Percentiles rank a stretch among this genome's conserved stretches.
Evolutionary conservation across 2,797 vertebrate species (phyloP).

Genomic region (Hyperoplus immaculatus): DNA sequence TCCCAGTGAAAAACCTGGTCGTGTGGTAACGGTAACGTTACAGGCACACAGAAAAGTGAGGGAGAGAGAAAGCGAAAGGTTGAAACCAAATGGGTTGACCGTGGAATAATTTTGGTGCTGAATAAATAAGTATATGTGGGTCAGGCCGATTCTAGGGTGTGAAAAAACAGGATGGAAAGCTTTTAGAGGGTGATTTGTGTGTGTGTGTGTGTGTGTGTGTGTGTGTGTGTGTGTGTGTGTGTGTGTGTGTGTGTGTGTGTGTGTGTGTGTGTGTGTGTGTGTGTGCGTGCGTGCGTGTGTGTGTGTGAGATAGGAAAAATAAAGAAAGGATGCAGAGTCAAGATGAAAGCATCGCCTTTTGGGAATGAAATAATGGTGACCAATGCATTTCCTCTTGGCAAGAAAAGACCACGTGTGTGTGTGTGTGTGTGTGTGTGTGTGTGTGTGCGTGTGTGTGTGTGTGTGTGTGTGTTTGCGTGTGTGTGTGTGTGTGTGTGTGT

Average conservation of each 20-base stretch:
- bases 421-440: no score
- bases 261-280: constrained; percentile 1
- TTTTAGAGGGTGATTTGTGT: constrained; percentile 59
- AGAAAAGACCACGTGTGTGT: constrained; percentile 18
- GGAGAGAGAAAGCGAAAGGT: background rate
- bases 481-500: no score
- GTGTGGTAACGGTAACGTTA: background rate
- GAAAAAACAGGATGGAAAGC: constrained; percentile 68
- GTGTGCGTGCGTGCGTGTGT: constrained; percentile 64
- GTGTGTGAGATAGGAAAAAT: constrained; percentile 64
- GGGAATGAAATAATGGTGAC: constrained; percentile 73
- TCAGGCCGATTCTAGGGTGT: constrained; percentile 51
- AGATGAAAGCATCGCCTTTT: constrained; percentile 76
- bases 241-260: no score
- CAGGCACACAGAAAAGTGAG: background rate
- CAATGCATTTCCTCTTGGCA: constrained; percentile 67
- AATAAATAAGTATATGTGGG: constrained; percentile 46
- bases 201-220: constrained; percentile 28
- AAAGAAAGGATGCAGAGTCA: constrained; percentile 68
- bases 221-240: no score
- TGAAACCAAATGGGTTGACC: constrained; percentile 17
- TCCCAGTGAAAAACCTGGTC: no score
- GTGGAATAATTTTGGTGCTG: constrained; percentile 27
- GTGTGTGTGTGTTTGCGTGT: no score
- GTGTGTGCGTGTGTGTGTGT: background rate